Base-by-base conservation (phyloP, 2,888 invertebrate genomes). In the Athalia rosae region DNA sequence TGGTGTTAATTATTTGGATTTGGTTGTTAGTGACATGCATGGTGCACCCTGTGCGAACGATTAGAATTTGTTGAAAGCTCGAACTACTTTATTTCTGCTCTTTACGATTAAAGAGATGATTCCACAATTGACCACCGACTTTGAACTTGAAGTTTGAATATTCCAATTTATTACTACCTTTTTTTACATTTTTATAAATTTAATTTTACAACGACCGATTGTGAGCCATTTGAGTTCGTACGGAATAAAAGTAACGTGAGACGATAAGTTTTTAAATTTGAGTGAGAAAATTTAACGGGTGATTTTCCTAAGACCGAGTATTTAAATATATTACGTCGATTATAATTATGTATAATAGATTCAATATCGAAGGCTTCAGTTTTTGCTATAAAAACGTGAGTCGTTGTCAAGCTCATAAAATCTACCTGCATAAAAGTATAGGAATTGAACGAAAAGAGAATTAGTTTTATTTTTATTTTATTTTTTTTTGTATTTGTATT, bases 1-100 rank as follows among this genome's bases (percentile, higher is more conserved):
- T 56, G n/a, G 43, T 4, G 15, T 8, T 11, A 28, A 13, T 7
- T 13, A 13, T 61, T 58, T 69, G n/a, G 50, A 56, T 71, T 43
- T 8, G 56, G 15, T 71, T 13, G 71, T 71, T 56, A 71, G 58
- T 71, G 58, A 56, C 71, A 71, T 71, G 71, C 71, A 71, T 71
- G 71, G 58, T 56, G 71, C 56, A 71, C 71, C 71, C 45, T 71
- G 71, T 45, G 58, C 71, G 71, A 71, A 71, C 71, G 8, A 61
- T 13, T 59, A 15, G 13, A 71, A 13, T 43, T 71, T 28, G 4
- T 71, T 58, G 13, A 8, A 71, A 71, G 71, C 58, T 71, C 58
- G 28, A 71, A 71, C 71, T 71, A 71, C 71, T 71, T 28, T 50
- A 71, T 56, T 58, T 71, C 71, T 53, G 28, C 28, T 28, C 28